A percentile compares a stretch with the other conserved stretches of the same genome.
phyloP scores from a whole-genome alignment of 2,888 invertebrate species.

The Lissocephala sabroskyi region DNA sequence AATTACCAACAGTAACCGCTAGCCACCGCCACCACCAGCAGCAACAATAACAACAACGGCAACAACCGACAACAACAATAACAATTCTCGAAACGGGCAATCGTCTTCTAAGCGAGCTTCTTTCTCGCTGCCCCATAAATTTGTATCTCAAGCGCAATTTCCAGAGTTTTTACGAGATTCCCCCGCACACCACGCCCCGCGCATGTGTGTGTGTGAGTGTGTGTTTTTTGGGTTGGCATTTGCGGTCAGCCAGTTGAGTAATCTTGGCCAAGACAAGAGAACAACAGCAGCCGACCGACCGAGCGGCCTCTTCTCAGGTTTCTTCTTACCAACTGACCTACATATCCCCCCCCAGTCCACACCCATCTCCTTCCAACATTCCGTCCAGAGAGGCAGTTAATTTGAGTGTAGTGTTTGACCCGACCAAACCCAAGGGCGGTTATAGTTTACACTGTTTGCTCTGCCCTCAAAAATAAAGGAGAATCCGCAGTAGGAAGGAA shows the following conservation, averaged over 20 bases:
- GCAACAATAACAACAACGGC: no score
- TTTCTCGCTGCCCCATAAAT: constrained; percentile 52
- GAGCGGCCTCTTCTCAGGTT: constrained; percentile 49
- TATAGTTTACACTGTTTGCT: constrained; percentile 62
- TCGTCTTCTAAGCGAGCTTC: no score
- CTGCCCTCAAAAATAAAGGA: constrained; percentile 30
- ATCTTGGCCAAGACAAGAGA: no score
- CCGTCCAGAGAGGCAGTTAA: constrained; percentile 40
- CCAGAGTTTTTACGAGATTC: constrained; percentile 49
- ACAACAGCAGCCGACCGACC: constrained; percentile 22
- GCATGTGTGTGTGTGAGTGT: background rate
- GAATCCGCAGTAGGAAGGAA: background rate
- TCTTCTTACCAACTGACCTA: constrained; percentile 53
- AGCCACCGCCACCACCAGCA: no score
- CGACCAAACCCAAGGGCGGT: constrained; percentile 11
- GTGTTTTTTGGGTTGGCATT: background rate
- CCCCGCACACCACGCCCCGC: constrained; percentile 27
- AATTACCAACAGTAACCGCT: no score
- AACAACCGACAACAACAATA: no score
- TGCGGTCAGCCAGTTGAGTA: background rate
- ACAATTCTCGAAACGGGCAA: no score
- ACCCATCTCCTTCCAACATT: background rate
- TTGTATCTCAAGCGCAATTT: constrained; percentile 55
- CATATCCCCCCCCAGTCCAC: constrained; percentile 30
- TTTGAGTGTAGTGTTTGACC: constrained; percentile 38